Percentiles rank a stretch among this genome's conserved stretches.
phyloP scores from a whole-genome alignment of 2,797 vertebrate species.

The Oreochromis grahami region DNA sequence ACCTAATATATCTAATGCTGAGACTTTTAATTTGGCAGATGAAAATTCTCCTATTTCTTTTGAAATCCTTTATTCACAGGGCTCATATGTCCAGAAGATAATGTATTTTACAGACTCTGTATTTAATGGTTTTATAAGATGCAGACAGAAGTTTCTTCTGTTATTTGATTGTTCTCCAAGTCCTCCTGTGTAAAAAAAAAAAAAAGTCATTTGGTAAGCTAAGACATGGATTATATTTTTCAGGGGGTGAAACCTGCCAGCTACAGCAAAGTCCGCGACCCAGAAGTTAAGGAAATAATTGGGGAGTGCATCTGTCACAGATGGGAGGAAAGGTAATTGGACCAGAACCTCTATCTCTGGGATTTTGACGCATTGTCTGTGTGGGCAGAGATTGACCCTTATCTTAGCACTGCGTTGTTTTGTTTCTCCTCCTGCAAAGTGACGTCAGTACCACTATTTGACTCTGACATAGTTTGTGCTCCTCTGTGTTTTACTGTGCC shows the following conservation, averaged over 20 bases:
- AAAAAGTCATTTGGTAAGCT: neutral
- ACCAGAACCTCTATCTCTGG: neutral
- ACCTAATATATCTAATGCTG: neutral
- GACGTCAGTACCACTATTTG: conserved; percentile 33
- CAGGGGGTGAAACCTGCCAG: conserved; percentile 98
- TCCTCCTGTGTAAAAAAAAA: neutral
- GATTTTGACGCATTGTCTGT: neutral
- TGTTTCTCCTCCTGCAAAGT: conserved; percentile 18
- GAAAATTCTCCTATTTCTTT: neutral
- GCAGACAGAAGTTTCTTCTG: neutral
- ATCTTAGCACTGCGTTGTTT: conserved; percentile 1
- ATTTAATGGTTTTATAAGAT: neutral
- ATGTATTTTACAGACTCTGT: neutral
- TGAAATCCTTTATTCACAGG: neutral
- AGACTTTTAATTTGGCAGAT: neutral
- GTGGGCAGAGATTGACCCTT: neutral
- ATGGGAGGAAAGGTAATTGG: conserved; percentile 92
- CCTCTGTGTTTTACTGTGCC: conserved; percentile 5
- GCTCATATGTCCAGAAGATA: neutral
- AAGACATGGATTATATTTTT: conserved; percentile 3
- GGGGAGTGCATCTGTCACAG: conserved; percentile 97
- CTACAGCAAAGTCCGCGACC: conserved; percentile 93
- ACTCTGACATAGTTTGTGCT: conserved; percentile 18
- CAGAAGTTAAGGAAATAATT: conserved; percentile 99
- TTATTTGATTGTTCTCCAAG: neutral